Evolutionary conservation across 2,113 vertebrate genomes (phyloP).

Genomic region (Psilopsiagon aurifrons): DNA sequence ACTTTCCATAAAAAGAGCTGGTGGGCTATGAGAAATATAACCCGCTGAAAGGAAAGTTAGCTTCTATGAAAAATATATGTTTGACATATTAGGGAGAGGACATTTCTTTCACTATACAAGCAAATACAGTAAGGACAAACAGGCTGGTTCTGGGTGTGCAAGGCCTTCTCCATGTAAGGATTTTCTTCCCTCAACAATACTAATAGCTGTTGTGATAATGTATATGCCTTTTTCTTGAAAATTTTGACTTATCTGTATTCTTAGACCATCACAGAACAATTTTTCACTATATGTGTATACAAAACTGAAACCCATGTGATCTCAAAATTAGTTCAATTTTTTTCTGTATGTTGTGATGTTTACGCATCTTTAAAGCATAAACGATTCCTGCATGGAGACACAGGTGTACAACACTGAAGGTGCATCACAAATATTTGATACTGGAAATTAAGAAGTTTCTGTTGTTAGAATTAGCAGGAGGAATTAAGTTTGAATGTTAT

Average conservation of each 20-base stretch:
- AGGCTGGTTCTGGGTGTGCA: not conserved
- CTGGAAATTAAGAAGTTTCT: not conserved
- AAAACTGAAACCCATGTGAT: not conserved
- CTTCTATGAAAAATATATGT: not conserved
- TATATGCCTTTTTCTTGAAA: not conserved
- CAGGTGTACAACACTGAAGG: not conserved
- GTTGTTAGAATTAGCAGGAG: not conserved
- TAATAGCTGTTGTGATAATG: not conserved
- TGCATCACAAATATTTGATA: not conserved
- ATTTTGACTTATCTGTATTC: not conserved
- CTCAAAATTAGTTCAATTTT: not conserved
- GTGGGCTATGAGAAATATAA: not conserved
- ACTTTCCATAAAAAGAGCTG: not conserved
- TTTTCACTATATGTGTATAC: not conserved
- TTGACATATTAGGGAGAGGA: not conserved
- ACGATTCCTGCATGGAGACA: not conserved
- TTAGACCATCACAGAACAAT: not conserved
- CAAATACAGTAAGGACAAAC: not conserved
- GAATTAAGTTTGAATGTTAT: not conserved
- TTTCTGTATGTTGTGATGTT: not conserved
- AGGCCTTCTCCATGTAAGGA: not conserved
- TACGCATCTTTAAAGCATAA: not conserved
- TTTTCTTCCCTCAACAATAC: no score
- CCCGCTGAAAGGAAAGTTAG: not conserved
- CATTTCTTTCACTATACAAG: not conserved